Percentiles rank a stretch among this genome's conserved stretches.
Conservation (phyloP, 1,140 invertebrate species). For the Forficula auricularia region DNA sequence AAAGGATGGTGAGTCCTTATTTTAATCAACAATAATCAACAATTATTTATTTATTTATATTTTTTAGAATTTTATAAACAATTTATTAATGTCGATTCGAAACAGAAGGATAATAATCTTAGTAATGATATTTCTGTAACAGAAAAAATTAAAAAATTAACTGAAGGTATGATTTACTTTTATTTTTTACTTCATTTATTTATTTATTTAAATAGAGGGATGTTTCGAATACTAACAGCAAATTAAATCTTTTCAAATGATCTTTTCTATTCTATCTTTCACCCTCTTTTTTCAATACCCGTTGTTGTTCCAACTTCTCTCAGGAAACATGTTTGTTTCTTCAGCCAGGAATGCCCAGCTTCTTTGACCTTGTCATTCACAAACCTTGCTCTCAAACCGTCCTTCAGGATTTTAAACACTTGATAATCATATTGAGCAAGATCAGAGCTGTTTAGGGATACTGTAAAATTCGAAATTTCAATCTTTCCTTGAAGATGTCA, state of each 20-base stretch:
- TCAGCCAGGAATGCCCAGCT: slow-evolving; percentile 1
- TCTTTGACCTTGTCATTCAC: too few relatives aligned
- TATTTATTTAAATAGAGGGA: slow-evolving; percentile 4
- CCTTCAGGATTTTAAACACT: too few relatives aligned
- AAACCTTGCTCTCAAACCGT: too few relatives aligned
- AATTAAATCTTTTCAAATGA: too few relatives aligned
- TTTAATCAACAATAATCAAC: slow-evolving; percentile 7
- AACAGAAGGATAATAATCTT: slow-evolving; percentile 29
- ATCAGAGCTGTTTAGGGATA: too few relatives aligned
- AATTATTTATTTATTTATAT: slow-evolving; percentile 2
- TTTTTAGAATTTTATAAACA: slow-evolving; percentile 29
- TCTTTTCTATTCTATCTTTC: too few relatives aligned
- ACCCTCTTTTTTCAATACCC: too few relatives aligned
- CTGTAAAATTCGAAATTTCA: too few relatives aligned
- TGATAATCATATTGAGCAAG: too few relatives aligned
- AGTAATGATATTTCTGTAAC: slow-evolving; percentile 37
- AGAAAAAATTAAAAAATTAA: slow-evolving; percentile 55
- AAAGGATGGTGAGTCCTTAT: slow-evolving; percentile 17
- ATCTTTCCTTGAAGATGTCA: too few relatives aligned
- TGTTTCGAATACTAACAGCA: slow-evolving; percentile 7
- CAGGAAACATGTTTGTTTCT: neutral
- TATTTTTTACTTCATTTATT: slow-evolving; percentile 5
- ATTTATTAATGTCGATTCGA: slow-evolving; percentile 32
- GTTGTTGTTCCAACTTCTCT: too few relatives aligned
- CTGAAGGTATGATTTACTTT: slow-evolving; percentile 26